These are phyloP conservation scores for Ancistrus triradiatus DNA, from an alignment of 2,113 vertebrate species.

Conservation along the genomic window DNA sequence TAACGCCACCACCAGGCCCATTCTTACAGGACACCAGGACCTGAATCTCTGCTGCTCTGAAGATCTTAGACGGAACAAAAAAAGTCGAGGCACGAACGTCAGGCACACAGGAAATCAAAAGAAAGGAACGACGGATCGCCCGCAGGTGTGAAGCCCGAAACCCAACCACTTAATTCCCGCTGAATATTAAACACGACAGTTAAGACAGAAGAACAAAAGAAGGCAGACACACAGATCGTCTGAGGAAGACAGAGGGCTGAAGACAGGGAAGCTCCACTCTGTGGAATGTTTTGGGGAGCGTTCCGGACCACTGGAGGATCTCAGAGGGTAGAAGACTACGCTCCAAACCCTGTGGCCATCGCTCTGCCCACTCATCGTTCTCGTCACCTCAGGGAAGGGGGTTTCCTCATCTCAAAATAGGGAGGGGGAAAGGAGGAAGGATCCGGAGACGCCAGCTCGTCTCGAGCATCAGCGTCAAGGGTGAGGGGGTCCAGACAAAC, in stretches of 20 bases:
- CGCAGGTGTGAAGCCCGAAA: too few species aligned
- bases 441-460: background rate
- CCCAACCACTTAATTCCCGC: too few species aligned
- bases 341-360: background rate
- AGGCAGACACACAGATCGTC: background rate
- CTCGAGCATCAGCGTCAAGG: background rate
- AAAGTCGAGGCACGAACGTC: too few species aligned
- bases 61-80: too few species aligned
- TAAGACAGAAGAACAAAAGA: slow-evolving; percentile 14
- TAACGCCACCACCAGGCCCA: too few species aligned
- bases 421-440: background rate
- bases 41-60: too few species aligned
- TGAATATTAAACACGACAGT: slow-evolving; percentile 24
- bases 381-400: background rate
- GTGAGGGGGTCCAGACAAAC: slow-evolving; percentile 21
- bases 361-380: background rate
- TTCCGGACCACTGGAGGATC: background rate
- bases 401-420: background rate
- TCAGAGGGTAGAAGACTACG: background rate
- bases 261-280: background rate
- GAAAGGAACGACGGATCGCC: too few species aligned
- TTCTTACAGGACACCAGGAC: too few species aligned
- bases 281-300: background rate
- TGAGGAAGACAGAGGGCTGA: background rate
- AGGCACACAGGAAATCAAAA: too few species aligned